Evolutionary conservation across 2,888 invertebrate species (phyloP), one percentile per base, ranked within the genome.

Genomic region (Drosophila testacea): DNA sequence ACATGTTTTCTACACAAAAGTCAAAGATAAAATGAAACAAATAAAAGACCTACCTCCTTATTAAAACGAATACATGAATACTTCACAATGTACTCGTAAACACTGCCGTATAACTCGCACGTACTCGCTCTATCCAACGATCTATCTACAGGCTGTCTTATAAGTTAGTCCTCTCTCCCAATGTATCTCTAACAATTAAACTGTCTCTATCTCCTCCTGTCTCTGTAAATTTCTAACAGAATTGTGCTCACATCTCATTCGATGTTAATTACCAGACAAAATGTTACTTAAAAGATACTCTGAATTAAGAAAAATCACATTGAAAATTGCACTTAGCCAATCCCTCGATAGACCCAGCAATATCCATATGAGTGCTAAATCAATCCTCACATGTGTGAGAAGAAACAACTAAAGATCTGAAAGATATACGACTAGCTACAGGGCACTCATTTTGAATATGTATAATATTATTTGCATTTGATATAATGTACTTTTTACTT

Each of bases 81-180:
- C 73, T 67, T 73, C 59, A 65, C 47, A 66, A 74, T 63, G 79
- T 59, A 73, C 41, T 63, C 78, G 83, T 73, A 38, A 88, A 77
- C 78, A 80, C 79, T 90, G 89, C 83, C 83, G 89, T 79, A 67
- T 67, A 75, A 75, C 83, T 83, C 72, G 81, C 81, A 88, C 83
- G 60, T 79, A 71, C 67, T 71, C 77, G 71, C 77, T 71, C 47
- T 68, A 54, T 55, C 60, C 63, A 27, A 52, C 39, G 13, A 39
- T 41, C 57, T 66, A 39, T 39, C 41, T 50, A 50, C 44, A 28
- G 13, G 13, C 51, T 50, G 30, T 44, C 34, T 51, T 50, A n/a
- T 54, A 34, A 34, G 50, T 73, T 56, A 28, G 66, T 27, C 30
- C 46, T 48, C 16, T 61, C 42, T 36, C 46, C n/a, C 36, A 42